Evolutionary conservation across 2,113 vertebrate genomes (phyloP), one percentile per base, ranked within the genome.

Genomic region (Ameiurus melas): DNA sequence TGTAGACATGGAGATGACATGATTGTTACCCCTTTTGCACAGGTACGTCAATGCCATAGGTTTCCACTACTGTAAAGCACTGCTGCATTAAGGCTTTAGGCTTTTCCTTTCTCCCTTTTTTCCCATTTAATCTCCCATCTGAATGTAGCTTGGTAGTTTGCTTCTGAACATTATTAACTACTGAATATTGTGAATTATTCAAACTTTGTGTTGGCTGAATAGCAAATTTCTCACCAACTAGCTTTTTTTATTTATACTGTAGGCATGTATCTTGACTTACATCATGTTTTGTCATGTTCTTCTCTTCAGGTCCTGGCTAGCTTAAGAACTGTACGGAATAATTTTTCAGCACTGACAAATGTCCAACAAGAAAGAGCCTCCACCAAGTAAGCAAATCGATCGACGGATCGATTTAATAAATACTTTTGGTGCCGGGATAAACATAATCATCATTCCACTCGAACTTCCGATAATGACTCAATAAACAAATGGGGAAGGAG

Each of bases 21-120:
- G 97, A 99, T 99, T 96, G 98, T 99, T 96, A 99, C 98, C 68
- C 98, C 98, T 77, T 99, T 99, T 96, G 98, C 98, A 96, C 98
- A 99, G 97, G 98, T 99, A 95, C 95, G 97, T 85, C 58, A 14
- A 64, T 57, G 39, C 33, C 3, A n/a, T 55, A 22, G 12, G 39
- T 88, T 43, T 62, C 8, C 25, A 47, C 36, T 62, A 58, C 66
- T 33, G 27, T 82, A 39, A 70, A 80, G 43, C 9, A 36, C 39
- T 0, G 30, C 43, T 17, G 39, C 33, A 36, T 71, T 71, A 3
- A 71, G 33, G 33, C 47, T 47, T 75, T 47, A 39, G 10, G 17
- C 1, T 66, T 78, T 25, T 4, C 14, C 53, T 79, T 5, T 1
- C 43, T 27, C 60, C 64, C 64, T 58, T 27, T 60, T 78, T 86